These are phyloP conservation scores for Synaphobranchus kaupii DNA, from an alignment of 2,797 vertebrate species.

Conservation along the genomic window DNA sequence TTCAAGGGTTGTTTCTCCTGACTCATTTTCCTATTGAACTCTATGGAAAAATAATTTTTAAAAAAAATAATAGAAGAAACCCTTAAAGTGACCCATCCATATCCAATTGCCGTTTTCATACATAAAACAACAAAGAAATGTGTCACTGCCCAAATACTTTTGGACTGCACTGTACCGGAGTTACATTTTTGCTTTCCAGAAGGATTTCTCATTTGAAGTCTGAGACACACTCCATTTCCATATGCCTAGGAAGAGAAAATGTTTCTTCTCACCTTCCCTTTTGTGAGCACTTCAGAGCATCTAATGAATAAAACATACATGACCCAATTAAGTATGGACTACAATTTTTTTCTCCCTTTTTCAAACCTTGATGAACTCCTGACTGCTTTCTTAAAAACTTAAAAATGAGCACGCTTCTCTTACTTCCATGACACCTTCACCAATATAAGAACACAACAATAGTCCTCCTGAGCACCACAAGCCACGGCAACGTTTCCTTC, in stretches of 20 bases:
- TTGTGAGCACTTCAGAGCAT: slow-evolving; percentile 56
- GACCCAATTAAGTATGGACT: slow-evolving; percentile 86
- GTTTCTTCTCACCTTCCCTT: slow-evolving; percentile 70
- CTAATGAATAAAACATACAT: slow-evolving; percentile 84
- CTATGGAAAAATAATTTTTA: too few relatives aligned
- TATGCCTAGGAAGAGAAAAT: slow-evolving; percentile 76
- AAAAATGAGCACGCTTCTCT: slow-evolving; percentile 82
- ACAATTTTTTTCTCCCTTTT: slow-evolving; percentile 78
- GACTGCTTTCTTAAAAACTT: slow-evolving; percentile 80
- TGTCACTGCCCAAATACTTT: too few relatives aligned
- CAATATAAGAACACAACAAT: slow-evolving; percentile 75
- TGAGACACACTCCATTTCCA: slow-evolving; percentile 76
- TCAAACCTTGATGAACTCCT: slow-evolving; percentile 85
- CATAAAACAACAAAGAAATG: too few relatives aligned
- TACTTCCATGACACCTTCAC: slow-evolving; percentile 70
- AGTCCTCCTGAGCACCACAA: slow-evolving; percentile 56
- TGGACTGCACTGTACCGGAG: not conserved
- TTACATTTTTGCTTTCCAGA: not conserved
- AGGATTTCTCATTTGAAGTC: slow-evolving; percentile 71
- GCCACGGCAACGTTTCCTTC: not conserved
- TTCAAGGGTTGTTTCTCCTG: too few relatives aligned
- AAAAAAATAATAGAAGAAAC: too few relatives aligned
- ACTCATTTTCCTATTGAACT: too few relatives aligned
- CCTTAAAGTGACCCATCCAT: too few relatives aligned
- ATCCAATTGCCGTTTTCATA: too few relatives aligned